Conservation (phyloP, 2,797 vertebrate species). For the Semaprochilodus insignis region DNA sequence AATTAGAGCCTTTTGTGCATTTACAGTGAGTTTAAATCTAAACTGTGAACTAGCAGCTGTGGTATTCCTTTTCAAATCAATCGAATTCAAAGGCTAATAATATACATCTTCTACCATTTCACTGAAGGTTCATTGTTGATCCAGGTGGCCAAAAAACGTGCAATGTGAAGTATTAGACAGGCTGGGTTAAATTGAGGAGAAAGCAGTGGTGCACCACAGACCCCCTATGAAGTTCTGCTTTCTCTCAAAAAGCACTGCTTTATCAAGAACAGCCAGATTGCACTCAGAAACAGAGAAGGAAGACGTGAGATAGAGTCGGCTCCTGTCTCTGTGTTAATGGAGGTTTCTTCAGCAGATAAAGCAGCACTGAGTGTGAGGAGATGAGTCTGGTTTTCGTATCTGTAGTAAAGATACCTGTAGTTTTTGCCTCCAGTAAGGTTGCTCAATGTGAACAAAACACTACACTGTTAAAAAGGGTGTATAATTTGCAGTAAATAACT, state of each 20-base stretch:
- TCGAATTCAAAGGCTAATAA: neutral
- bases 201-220: conserved; percentile 18
- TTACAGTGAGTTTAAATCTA: neutral
- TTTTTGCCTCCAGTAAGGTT: neutral
- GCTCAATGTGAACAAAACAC: neutral
- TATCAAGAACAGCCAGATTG: conserved; percentile 23
- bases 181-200: conserved; percentile 3
- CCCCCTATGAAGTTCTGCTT: conserved; percentile 25
- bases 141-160: neutral
- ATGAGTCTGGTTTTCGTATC: conserved; percentile 4
- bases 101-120: neutral
- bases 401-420: neutral
- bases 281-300: neutral
- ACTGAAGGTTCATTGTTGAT: neutral
- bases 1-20: conserved; percentile 7
- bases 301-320: neutral
- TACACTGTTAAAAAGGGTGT: too few species aligned
- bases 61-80: neutral
- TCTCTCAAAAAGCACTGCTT: conserved; percentile 22
- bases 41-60: neutral
- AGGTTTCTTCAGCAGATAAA: conserved; percentile 16
- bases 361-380: neutral
- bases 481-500: too few species aligned
- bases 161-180: neutral
- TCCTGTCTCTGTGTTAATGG: neutral